Percentiles rank a stretch among this genome's conserved stretches.
Conservation (phyloP, 2,113 vertebrate species). For the Rhinichthys klamathensis region DNA sequence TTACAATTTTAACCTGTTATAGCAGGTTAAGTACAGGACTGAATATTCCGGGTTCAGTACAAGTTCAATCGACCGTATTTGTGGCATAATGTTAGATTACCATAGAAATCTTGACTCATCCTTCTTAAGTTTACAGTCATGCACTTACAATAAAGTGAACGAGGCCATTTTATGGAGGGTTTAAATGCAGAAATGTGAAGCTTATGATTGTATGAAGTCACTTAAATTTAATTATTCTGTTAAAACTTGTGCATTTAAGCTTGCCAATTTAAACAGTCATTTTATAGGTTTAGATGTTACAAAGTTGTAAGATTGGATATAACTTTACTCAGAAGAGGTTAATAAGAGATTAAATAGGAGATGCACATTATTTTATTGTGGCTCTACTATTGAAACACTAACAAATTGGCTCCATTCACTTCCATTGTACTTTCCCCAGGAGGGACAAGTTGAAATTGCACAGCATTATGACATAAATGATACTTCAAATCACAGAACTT, state of each 20-base stretch:
- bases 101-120: not conserved
- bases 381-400: not conserved
- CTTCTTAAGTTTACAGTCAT: not conserved
- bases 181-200: not conserved
- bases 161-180: not conserved
- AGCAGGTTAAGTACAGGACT: too few species aligned
- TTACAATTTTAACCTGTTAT: not conserved
- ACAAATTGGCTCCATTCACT: not conserved
- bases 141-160: not conserved
- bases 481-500: not conserved
- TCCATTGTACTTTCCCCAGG: not conserved
- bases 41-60: not conserved
- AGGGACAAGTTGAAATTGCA: too few species aligned
- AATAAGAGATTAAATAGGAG: not conserved
- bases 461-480: not conserved
- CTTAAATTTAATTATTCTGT: not conserved
- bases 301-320: not conserved
- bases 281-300: not conserved
- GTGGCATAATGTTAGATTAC: not conserved
- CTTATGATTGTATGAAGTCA: not conserved
- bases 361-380: not conserved
- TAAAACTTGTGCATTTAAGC: not conserved
- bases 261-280: not conserved
- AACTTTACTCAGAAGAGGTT: not conserved
- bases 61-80: not conserved